Evolutionary conservation across 2,797 vertebrate genomes (phyloP).

Genomic region (Champsocephalus gunnari): DNA sequence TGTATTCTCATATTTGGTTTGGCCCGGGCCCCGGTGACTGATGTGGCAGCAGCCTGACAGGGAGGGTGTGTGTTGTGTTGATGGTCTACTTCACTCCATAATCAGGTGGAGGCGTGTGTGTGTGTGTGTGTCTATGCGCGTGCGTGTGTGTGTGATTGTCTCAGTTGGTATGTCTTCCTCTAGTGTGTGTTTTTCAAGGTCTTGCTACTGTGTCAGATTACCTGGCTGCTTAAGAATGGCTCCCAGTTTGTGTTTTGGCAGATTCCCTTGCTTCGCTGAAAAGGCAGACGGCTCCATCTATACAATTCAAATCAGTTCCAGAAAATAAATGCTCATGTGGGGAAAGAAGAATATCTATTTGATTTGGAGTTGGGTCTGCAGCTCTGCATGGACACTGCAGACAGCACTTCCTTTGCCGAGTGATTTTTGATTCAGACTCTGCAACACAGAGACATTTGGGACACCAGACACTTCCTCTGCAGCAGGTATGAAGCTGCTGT

Average conservation of each 20-base stretch:
- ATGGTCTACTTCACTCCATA: conserved; percentile 86
- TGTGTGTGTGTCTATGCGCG: neutral
- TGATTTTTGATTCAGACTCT: conserved; percentile 69
- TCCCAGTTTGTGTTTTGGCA: conserved; percentile 60
- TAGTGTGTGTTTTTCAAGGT: conserved; percentile 30
- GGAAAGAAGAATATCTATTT: conserved; percentile 46
- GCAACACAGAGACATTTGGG: conserved; percentile 58
- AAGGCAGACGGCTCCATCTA: conserved; percentile 54
- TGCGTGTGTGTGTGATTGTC: conserved; percentile 26
- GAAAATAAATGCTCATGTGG: conserved; percentile 10
- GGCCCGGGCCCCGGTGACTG: conserved; percentile 76
- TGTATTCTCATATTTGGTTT: conserved; percentile 77
- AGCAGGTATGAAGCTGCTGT: conserved; percentile 54
- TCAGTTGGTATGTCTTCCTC: conserved; percentile 48
- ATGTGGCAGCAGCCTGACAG: conserved; percentile 77
- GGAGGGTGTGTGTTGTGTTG: conserved; percentile 74
- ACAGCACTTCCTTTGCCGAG: conserved; percentile 40
- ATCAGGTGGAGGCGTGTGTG: conserved; percentile 71
- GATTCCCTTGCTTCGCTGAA: conserved; percentile 48
- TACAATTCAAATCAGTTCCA: conserved; percentile 62
- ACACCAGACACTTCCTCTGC: conserved; percentile 62
- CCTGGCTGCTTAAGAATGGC: conserved; percentile 65
- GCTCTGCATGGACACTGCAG: conserved; percentile 42
- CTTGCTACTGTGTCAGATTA: conserved; percentile 78
- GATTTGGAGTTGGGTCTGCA: conserved; percentile 61